Base-by-base conservation (phyloP, 2,797 vertebrate genomes). In the Cyclopterus lumpus region DNA sequence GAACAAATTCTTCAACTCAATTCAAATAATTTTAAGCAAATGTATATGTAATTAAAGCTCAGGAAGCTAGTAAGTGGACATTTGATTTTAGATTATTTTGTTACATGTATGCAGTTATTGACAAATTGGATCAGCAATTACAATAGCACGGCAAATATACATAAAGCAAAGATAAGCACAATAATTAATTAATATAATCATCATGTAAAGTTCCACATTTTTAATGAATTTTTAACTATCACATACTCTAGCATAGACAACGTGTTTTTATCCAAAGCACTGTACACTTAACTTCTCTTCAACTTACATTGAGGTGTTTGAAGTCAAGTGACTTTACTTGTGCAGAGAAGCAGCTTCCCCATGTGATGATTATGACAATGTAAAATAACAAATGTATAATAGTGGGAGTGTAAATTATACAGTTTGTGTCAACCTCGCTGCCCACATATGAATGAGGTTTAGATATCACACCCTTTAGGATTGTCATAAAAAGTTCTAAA, bases 401-500 rank as follows among this genome's bases (percentile, higher is more conserved):
- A 34, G 34, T 34, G 34, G 1, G 34, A 34, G 4, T 28, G 28
- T 57, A 24, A 63, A 59, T 53, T 30, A n/a, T 6, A 51, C 14
- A 42, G 38, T 73, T 26, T 61, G 34, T 68, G 14, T 63, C 65
- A 12, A 64, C 15, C 15, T 61, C 3, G 1, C 20, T 38, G 54
- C 11, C 26, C 48, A 24, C 15, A 24, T 46, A 20, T 24, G 8
- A 67, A 65, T 34, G 12, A 42, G 8, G 3, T 36, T 14, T n/a
- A 14, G 8, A 58, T 28, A 46, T 36, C 4, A 11, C 14, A 22
- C 57, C 42, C 42, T 82, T 66, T 58, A 30, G 51, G 44, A 63
- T 81, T 66, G 73, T 65, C 61, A 61, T 30, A 59, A 20, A 46
- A 20, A 32, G 62, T 67, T 61, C 58, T 9, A 16, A 38, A 22